phyloP scores from a whole-genome alignment of 1,140 invertebrate genomes.

The Thaumatotibia leucotreta region DNA sequence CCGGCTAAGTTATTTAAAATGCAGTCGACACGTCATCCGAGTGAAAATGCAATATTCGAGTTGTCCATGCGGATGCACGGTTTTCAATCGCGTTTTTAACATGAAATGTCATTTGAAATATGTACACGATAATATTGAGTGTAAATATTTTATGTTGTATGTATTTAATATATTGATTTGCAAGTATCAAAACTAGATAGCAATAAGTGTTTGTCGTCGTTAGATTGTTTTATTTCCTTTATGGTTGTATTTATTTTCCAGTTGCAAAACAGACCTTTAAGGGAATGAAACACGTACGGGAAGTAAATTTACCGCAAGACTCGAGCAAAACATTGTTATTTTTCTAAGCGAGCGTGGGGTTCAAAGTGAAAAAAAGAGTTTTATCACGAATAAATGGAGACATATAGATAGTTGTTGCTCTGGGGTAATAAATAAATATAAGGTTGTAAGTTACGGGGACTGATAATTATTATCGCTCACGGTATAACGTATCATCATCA shows the following conservation, averaged over 20 bases:
- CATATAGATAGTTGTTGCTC: neutral
- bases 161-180: slow-evolving; percentile 17
- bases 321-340: slow-evolving; percentile 5
- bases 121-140: slow-evolving; percentile 19
- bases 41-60: slow-evolving; percentile 70
- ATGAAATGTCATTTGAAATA: slow-evolving; percentile 23
- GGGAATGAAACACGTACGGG: slow-evolving; percentile 5
- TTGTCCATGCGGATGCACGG: slow-evolving; percentile 58
- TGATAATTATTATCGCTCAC: neutral
- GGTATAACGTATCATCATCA: neutral
- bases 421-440: neutral
- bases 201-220: neutral
- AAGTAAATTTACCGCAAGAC: slow-evolving; percentile 10
- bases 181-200: too few relatives aligned
- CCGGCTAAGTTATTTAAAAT: slow-evolving; percentile 69
- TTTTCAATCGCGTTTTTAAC: slow-evolving; percentile 50
- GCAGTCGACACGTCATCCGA: slow-evolving; percentile 66
- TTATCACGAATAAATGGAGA: slow-evolving; percentile 1
- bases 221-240: neutral
- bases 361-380: neutral
- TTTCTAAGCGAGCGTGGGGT: neutral
- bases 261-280: slow-evolving; percentile 6
- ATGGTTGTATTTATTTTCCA: neutral
- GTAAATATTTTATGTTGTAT: slow-evolving; percentile 23
- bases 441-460: neutral